Conservation (phyloP, 2,797 vertebrate genomes). For the Schizothorax lantsangensis region DNA sequence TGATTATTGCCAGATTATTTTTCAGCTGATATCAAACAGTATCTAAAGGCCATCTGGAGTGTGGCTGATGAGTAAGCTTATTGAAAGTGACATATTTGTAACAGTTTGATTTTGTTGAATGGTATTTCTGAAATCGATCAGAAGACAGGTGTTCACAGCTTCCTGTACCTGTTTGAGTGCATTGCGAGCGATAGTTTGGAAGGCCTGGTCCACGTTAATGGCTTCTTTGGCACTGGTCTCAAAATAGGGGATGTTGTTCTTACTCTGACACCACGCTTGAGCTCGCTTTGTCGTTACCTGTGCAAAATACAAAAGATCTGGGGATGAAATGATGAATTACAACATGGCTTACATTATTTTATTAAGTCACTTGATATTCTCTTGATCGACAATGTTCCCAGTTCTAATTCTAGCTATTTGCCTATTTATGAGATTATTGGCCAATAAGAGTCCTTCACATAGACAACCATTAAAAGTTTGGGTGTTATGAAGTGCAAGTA, state of each 20-base stretch:
- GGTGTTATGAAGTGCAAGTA: too few species aligned
- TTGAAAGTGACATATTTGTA: neutral
- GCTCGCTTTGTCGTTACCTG: slow-evolving; percentile 68
- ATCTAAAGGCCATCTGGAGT: neutral
- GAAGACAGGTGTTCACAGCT: neutral
- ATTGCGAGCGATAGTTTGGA: slow-evolving; percentile 69
- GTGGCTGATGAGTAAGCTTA: neutral
- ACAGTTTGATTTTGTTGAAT: neutral
- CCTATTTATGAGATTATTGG: neutral
- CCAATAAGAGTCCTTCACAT: neutral
- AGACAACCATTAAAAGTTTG: neutral
- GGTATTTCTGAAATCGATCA: neutral
- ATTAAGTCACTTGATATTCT: neutral
- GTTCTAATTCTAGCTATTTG: neutral
- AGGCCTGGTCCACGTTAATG: slow-evolving; percentile 70
- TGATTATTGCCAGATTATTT: neutral
- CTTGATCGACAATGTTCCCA: neutral
- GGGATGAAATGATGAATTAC: neutral
- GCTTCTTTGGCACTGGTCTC: slow-evolving; percentile 72
- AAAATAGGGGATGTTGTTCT: slow-evolving; percentile 69
- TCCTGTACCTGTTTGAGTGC: slow-evolving; percentile 68
- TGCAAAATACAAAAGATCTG: slow-evolving; percentile 4
- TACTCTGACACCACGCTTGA: slow-evolving; percentile 70
- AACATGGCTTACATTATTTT: neutral
- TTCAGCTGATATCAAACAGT: neutral